Evolutionary conservation across 2,888 invertebrate species (phyloP).

Genomic region (Euproctis similis): DNA sequence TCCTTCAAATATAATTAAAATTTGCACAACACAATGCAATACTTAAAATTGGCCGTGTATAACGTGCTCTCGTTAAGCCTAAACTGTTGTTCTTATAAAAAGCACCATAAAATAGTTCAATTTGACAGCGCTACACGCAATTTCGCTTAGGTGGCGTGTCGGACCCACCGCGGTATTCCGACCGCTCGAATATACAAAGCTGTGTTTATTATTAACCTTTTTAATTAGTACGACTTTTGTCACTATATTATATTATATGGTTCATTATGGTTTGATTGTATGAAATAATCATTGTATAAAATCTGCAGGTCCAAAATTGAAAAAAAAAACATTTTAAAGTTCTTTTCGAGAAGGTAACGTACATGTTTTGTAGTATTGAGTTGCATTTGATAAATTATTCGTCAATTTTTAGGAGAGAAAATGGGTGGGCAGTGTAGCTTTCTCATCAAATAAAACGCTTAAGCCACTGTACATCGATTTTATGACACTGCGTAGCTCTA

Average conservation of each 20-base stretch:
- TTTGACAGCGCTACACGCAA: slow-evolving; percentile 65
- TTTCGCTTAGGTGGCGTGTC: slow-evolving; percentile 62
- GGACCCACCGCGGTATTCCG: slow-evolving; percentile 39
- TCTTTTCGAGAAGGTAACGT: too few species aligned
- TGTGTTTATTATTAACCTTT: slow-evolving; percentile 30
- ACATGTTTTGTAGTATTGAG: too few species aligned
- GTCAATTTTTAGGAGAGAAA: too few species aligned
- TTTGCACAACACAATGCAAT: slow-evolving; percentile 13
- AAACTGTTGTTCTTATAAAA: slow-evolving; percentile 47
- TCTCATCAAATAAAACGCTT: too few species aligned
- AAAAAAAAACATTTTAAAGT: too few species aligned
- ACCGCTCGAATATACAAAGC: slow-evolving; percentile 38
- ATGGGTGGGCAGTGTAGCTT: too few species aligned
- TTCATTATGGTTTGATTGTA: too few species aligned
- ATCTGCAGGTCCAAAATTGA: too few species aligned
- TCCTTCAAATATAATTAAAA: slow-evolving; percentile 9
- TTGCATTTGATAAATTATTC: too few species aligned
- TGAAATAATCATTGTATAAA: too few species aligned
- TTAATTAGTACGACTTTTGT: slow-evolving; percentile 15
- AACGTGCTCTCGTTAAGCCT: slow-evolving; percentile 43
- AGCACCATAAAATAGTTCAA: slow-evolving; percentile 59
- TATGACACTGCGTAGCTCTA: too few species aligned
- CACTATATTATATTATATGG: neutral
- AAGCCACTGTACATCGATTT: too few species aligned
- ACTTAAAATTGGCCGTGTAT: slow-evolving; percentile 29